These are phyloP conservation scores for Tetramorium bicarinatum DNA, from an alignment of 2,888 invertebrate genomes.

Conservation along the genomic window DNA sequence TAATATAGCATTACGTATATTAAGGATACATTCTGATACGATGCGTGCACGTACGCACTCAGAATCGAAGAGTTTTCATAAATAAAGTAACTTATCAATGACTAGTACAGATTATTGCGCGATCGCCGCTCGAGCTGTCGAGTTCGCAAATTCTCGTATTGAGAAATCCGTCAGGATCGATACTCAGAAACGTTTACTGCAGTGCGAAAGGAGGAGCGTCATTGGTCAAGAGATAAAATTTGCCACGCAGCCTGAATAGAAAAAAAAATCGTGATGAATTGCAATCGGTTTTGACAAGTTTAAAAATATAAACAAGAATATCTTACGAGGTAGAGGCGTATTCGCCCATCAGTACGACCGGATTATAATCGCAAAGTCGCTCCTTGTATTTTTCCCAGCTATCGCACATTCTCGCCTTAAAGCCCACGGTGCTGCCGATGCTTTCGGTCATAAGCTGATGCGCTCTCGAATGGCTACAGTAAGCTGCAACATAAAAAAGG, in stretches of 20 bases:
- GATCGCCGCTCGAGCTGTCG: constrained; percentile 45
- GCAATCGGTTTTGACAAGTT: neutral
- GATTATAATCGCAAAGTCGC: constrained; percentile 77
- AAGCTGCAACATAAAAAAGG: constrained; percentile 64
- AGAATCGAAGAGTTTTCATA: constrained; percentile 60
- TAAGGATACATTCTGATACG: constrained; percentile 38
- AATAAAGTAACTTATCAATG: constrained; percentile 79
- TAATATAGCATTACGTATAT: constrained; percentile 35
- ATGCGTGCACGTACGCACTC: neutral
- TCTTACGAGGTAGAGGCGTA: constrained; percentile 80
- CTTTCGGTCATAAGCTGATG: constrained; percentile 81
- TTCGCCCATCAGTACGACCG: constrained; percentile 80
- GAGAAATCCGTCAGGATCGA: constrained; percentile 15
- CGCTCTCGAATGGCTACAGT: constrained; percentile 80
- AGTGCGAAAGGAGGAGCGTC: constrained; percentile 80
- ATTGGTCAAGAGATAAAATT: constrained; percentile 80
- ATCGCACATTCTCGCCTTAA: constrained; percentile 78
- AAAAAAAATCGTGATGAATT: constrained; percentile 18
- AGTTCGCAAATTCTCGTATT: constrained; percentile 36
- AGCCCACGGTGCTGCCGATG: constrained; percentile 78
- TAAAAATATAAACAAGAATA: constrained; percentile 1
- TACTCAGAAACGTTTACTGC: constrained; percentile 62
- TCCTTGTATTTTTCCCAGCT: constrained; percentile 79
- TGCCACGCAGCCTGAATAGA: constrained; percentile 79
- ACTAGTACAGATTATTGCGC: constrained; percentile 79